Base-by-base conservation (phyloP, 2,888 invertebrate genomes). In the Himalopsyche tibetana region DNA sequence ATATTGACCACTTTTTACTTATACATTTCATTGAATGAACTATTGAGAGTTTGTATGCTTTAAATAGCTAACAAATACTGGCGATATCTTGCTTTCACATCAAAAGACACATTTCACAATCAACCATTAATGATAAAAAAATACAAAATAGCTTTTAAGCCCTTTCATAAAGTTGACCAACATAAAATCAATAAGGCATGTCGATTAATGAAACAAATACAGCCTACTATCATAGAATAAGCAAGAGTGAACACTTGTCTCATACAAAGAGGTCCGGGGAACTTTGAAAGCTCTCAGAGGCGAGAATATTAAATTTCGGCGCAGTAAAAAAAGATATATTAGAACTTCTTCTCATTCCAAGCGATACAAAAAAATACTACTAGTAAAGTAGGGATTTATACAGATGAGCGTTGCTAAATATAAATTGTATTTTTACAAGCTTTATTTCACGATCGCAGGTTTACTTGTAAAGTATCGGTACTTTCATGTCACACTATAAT, bases 301-400 rank as follows among this genome's bases (percentile, higher is more conserved):
- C 63, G 63, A 63, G 63, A 63, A 63, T 63, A 63, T 63, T 63
- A 63, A 63, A 63, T 63, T 63, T 63, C 63, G 63, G 28, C 63
- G 63, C 63, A 63, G 63, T 63, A 63, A 63, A 63, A n/a, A 63
- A 63, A 63, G 63, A 63, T 63, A 28, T 63, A 63, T 63, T 63
- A n/a, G 63, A 63, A 63, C 63, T 6, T 63, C 63, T 63, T 19
- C 63, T 63, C 51, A 51, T 15, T 51, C 51, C 51, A 15, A 51
- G 3, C 51, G 63, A 8, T 63, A 63, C 28, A 63, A 63, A 63
- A 63, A 56, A 17, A 55, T 8, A 55, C 5, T 17, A 55, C 28
- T 63, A 56, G 56, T 15, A 55, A 55, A 55, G 3, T 56, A 3
- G 3, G 15, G 19, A 5, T 19, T 63, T n/a, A 63, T 63, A 19